Percentiles rank a stretch among this genome's conserved stretches.
phyloP scores from a whole-genome alignment of 2,797 vertebrate species.

The Phoebastria nigripes region DNA sequence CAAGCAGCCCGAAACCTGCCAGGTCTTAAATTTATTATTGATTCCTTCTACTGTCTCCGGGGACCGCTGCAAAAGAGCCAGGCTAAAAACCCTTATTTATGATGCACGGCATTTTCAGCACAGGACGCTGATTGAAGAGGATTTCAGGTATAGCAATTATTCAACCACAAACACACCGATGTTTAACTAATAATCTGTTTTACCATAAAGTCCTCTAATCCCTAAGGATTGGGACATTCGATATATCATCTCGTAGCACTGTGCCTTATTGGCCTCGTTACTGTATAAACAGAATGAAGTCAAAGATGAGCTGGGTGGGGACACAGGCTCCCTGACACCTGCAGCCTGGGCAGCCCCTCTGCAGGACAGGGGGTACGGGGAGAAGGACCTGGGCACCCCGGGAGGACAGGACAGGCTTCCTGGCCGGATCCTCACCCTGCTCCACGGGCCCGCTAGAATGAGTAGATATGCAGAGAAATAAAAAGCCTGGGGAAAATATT shows the following conservation, averaged over 20 bases:
- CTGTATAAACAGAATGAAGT: background rate
- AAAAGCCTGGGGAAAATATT: background rate
- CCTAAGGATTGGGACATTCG: background rate
- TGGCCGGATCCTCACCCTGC: background rate
- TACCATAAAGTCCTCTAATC: background rate
- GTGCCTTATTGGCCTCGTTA: background rate
- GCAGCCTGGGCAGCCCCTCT: background rate
- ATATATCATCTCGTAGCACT: fast-evolving
- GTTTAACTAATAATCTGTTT: background rate
- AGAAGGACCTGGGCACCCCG: background rate
- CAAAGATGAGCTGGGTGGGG: background rate
- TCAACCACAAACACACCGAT: background rate
- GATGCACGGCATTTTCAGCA: slow-evolving; percentile 45
- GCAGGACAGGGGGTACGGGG: background rate
- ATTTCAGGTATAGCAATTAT: background rate
- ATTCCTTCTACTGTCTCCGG: slow-evolving; percentile 44
- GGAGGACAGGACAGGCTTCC: background rate
- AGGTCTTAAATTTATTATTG: slow-evolving; percentile 56
- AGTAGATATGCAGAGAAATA: background rate
- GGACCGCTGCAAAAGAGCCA: slow-evolving; percentile 36
- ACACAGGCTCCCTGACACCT: background rate
- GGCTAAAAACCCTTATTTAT: slow-evolving; percentile 57
- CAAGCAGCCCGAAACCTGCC: slow-evolving; percentile 46
- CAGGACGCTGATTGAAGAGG: slow-evolving; percentile 48
- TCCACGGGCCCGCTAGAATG: background rate